Conservation (phyloP, 2,113 vertebrate species). For the Syngnathoides biaculeatus region DNA sequence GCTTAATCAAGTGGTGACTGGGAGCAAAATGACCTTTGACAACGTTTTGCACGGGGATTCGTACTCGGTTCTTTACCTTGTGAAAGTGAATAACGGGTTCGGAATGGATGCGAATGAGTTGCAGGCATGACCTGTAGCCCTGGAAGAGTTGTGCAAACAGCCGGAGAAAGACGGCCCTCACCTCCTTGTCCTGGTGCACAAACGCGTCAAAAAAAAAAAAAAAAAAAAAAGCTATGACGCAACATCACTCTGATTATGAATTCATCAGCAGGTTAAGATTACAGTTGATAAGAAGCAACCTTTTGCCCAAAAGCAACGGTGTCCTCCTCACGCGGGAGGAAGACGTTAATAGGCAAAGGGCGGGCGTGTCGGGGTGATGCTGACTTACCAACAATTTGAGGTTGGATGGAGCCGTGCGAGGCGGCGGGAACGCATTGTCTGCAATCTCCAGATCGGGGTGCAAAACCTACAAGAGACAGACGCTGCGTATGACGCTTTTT, state of each 20-base stretch:
- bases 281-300: constrained; percentile 19
- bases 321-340: constrained; percentile 10
- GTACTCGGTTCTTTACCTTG: constrained; percentile 84
- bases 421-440: constrained; percentile 94
- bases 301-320: constrained; percentile 12
- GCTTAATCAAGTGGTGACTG: constrained; percentile 24
- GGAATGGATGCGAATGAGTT: constrained; percentile 95
- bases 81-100: constrained; percentile 98
- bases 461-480: constrained; percentile 79
- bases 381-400: constrained; percentile 92
- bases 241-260: constrained; percentile 28
- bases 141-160: constrained; percentile 98
- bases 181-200: constrained; percentile 88
- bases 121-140: constrained; percentile 95
- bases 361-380: constrained; percentile 2
- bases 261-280: constrained; percentile 21
- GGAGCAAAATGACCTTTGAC: constrained; percentile 7
- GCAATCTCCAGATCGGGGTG: constrained; percentile 96
- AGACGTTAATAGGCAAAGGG: constrained; percentile 9
- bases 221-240: constrained; percentile 38
- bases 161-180: constrained; percentile 92
- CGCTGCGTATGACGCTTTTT: background rate
- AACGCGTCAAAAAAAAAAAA: constrained; percentile 32
- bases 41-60: background rate
- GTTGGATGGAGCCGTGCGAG: constrained; percentile 87